Conservation (phyloP, 2,888 invertebrate species). For the Strigamia maritima region DNA sequence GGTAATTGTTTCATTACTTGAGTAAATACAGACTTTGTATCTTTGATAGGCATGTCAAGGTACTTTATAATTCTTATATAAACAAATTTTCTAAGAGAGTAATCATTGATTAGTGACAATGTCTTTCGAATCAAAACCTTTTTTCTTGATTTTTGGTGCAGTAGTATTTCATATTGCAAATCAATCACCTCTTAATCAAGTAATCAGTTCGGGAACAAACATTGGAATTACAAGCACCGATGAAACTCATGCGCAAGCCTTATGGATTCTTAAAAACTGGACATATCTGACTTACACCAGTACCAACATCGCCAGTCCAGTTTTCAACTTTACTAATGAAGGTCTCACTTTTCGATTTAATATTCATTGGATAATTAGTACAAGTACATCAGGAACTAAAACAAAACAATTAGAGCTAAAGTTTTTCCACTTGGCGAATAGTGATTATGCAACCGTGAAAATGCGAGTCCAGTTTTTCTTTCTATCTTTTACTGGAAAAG, state of each 20-base stretch:
- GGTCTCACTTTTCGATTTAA: not conserved
- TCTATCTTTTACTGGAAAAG: not conserved
- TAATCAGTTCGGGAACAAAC: not conserved
- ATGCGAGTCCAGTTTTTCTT: not conserved
- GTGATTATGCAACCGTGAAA: not conserved
- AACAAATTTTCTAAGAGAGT: no score
- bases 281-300: not conserved
- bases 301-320: not conserved
- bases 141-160: no score
- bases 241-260: not conserved
- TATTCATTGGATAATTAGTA: not conserved
- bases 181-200: not conserved
- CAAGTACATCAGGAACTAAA: not conserved
- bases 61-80: no score
- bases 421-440: not conserved
- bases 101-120: no score
- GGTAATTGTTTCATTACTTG: no score
- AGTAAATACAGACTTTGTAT: no score
- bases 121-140: no score
- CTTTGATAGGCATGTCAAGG: no score
- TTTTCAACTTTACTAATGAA: not conserved
- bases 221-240: not conserved
- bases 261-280: conserved; percentile 1
- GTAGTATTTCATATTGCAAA: no score
- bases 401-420: not conserved